Percentiles rank a stretch among this genome's conserved stretches.
Conservation (phyloP, 2,888 invertebrate species). For the Buathra laborator region DNA sequence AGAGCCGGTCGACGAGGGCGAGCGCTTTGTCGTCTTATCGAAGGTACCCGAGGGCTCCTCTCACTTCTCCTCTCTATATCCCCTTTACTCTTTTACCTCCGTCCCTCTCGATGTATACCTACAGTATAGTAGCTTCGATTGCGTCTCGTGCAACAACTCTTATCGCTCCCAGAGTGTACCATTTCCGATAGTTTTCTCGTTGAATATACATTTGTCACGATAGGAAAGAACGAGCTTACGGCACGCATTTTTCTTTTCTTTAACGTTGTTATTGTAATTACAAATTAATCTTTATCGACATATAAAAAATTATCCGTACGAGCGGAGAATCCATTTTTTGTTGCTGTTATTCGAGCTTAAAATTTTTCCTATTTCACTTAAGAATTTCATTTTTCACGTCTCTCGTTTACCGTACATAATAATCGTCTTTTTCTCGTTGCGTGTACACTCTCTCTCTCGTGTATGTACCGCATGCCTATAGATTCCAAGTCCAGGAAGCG, state of each 20-base stretch:
- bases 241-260: background rate
- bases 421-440: constrained; percentile 11
- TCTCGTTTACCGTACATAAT: background rate
- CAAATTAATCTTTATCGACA: background rate
- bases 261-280: background rate
- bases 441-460: too few relatives aligned
- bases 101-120: background rate
- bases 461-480: background rate
- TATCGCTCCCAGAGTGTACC: constrained; percentile 17
- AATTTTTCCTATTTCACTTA: background rate
- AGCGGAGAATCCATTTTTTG: background rate
- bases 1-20: constrained; percentile 63
- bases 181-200: constrained; percentile 14
- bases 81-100: constrained; percentile 19
- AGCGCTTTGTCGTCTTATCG: constrained; percentile 73
- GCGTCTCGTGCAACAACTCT: constrained; percentile 28
- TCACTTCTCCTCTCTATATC: constrained; percentile 4
- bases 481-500: constrained; percentile 29
- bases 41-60: constrained; percentile 63
- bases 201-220: constrained; percentile 10
- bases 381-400: background rate
- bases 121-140: constrained; percentile 16
- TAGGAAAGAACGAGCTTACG: background rate
- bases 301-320: background rate
- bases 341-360: background rate